These are phyloP conservation scores for Drosophila differens DNA, from an alignment of 2,888 invertebrate genomes.

Conservation along the genomic window DNA sequence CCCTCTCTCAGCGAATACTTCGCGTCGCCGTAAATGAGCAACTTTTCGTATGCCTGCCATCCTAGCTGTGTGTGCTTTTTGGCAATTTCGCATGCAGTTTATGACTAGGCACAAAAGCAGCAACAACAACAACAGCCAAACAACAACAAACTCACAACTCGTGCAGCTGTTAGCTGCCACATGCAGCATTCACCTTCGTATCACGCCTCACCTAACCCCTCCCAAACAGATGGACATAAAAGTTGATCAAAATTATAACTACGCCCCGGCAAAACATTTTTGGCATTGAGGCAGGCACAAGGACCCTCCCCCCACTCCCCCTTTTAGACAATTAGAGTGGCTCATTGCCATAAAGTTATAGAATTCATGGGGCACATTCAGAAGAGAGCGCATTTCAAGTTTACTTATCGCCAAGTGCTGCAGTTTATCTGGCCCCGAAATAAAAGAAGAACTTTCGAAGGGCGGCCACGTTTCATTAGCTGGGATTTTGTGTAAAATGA, in stretches of 20 bases:
- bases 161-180: constrained; percentile 68
- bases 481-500: constrained; percentile 33
- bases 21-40: constrained; percentile 67
- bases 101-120: constrained; percentile 64
- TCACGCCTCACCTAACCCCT: neutral
- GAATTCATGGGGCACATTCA: constrained; percentile 75
- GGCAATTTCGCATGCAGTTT: constrained; percentile 76
- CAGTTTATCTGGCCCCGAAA: constrained; percentile 51
- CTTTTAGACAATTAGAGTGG: constrained; percentile 69
- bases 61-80: constrained; percentile 57
- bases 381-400: constrained; percentile 60
- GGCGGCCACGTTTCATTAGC: constrained; percentile 68
- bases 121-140: constrained; percentile 26
- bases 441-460: constrained; percentile 31
- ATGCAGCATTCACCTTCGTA: constrained; percentile 38
- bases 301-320: neutral
- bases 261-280: constrained; percentile 62
- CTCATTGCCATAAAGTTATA: constrained; percentile 78
- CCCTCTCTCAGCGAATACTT: neutral
- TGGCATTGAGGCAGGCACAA: constrained; percentile 48
- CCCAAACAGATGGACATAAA: constrained; percentile 54
- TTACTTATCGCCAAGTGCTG: constrained; percentile 74
- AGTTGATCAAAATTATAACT: constrained; percentile 81
- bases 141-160: constrained; percentile 43
- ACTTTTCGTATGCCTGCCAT: constrained; percentile 49